phyloP scores from a whole-genome alignment of 2,113 vertebrate genomes.

The Trachemys scripta region DNA sequence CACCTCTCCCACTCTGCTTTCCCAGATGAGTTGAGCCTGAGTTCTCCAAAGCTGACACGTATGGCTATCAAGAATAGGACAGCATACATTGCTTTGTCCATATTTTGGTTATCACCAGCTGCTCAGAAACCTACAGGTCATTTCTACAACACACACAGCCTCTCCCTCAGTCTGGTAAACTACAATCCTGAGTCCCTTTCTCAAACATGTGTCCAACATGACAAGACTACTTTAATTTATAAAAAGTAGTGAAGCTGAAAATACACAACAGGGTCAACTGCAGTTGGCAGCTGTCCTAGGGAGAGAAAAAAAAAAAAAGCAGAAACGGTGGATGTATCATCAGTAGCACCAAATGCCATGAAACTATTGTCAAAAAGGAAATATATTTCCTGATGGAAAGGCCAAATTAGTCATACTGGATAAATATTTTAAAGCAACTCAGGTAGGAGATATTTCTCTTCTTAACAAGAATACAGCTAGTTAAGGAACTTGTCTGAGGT shows the following conservation, averaged over 20 bases:
- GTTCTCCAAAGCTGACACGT: background rate
- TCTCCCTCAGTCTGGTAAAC: background rate
- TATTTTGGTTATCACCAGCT: background rate
- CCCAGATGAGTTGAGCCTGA: conserved; percentile 8
- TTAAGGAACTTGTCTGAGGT: conserved; percentile 20
- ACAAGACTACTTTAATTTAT: background rate
- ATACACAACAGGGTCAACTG: background rate
- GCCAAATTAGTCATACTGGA: background rate
- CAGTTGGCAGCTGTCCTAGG: background rate
- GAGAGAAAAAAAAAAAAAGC: background rate
- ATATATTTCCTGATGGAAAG: background rate
- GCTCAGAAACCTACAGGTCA: background rate
- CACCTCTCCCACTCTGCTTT: background rate
- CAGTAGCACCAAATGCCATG: background rate
- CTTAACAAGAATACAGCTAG: conserved; percentile 14
- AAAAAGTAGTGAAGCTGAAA: background rate
- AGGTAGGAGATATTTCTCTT: background rate
- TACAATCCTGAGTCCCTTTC: background rate
- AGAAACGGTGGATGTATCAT: conserved; percentile 7
- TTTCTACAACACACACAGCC: background rate
- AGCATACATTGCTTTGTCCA: background rate
- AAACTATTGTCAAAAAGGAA: conserved; percentile 7
- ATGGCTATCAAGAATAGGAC: rapidly evolving
- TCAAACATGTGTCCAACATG: background rate
- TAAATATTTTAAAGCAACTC: background rate